Base-by-base conservation (phyloP, 1,140 invertebrate genomes). In the Lordiphosa stackelbergi region DNA sequence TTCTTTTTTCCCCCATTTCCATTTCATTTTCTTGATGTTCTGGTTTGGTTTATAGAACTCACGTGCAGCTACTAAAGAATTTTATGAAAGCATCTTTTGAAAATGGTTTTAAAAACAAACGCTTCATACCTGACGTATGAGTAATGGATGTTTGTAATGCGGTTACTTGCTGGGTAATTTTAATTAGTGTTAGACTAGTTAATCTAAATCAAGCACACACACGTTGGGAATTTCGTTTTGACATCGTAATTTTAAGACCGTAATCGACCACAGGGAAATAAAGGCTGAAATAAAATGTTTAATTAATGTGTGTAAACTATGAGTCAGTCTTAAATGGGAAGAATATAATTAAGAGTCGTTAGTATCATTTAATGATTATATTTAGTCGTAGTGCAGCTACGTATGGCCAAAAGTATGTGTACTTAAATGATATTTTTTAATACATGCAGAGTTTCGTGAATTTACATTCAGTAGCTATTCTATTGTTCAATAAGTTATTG, bases 121-220 rank as follows among this genome's bases (percentile, higher is more conserved):
- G 34, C 42, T 62, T 51, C 66, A 59, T 19, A 68, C 43, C 45
- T 43, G 43, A 58, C 73, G 73, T 77, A 77, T 77, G 73, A 62
- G 68, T 57, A 54, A 77, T 68, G 9, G 10, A 4, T 46, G 28
- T 5, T 6, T 9, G 12, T 31, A 4, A 12, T 22, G 47, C 10
- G 31, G 12, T 34, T 31, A 24, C 43, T 19, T 46, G 43, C 28
- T 46, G 9, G 31, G 43, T 24, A 46, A 46, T 31, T 31, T 34
- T 28, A 31, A 28, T 31, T 13, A 31, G 11, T n/a, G 12, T 45
- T 45, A 12, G 38, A 35, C 49, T 53, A 19, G 5, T 16, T 10
- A 22, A 38, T 46, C 22, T 48, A 28, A 28, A 28, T 6, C 24
- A 28, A 28, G 24, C 19, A 19, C 24, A 28, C 24, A 28, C 24